A percentile compares a stretch with the other conserved stretches of the same genome.
These are phyloP conservation scores for Dromococcyx pavoninus DNA, from an alignment of 2,797 vertebrate genomes.

Conservation along the genomic window DNA sequence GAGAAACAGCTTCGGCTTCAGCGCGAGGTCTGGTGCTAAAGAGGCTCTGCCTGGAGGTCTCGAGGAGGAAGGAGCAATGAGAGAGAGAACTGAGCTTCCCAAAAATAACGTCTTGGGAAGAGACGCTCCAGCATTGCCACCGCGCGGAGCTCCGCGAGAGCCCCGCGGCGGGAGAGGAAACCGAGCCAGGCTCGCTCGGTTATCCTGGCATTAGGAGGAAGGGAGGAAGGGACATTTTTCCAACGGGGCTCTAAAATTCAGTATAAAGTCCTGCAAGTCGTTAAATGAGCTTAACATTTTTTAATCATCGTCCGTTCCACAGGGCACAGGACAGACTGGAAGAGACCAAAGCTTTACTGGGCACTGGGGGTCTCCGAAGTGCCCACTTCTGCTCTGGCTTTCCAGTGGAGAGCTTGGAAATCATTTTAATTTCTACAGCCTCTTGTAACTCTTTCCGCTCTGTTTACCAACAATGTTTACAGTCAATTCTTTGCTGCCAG, in stretches of 20 bases:
- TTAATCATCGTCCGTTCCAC: slow-evolving; percentile 19
- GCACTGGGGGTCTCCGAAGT: not conserved
- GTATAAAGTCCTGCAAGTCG: slow-evolving; percentile 20
- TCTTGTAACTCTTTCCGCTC: not conserved
- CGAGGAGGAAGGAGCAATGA: not conserved
- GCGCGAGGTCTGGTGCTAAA: not conserved
- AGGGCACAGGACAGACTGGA: slow-evolving; percentile 6
- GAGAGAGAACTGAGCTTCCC: slow-evolving; percentile 1
- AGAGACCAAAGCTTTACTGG: not conserved
- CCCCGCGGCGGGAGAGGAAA: not conserved
- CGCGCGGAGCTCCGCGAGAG: not conserved
- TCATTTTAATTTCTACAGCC: not conserved
- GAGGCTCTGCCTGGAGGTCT: not conserved
- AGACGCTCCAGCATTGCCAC: slow-evolving; percentile 1
- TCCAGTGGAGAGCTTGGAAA: not conserved
- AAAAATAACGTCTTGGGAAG: not conserved
- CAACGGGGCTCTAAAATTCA: slow-evolving; percentile 57
- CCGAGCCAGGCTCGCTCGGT: not conserved
- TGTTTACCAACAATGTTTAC: not conserved
- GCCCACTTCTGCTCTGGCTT: not conserved
- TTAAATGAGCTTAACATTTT: slow-evolving; percentile 26
- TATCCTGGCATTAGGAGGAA: not conserved
- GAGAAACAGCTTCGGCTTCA: not conserved
- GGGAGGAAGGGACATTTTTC: slow-evolving; percentile 46
- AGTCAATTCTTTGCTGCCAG: not conserved